phyloP scores from a whole-genome alignment of 2,113 vertebrate species.

The Pterophyllum scalare region DNA sequence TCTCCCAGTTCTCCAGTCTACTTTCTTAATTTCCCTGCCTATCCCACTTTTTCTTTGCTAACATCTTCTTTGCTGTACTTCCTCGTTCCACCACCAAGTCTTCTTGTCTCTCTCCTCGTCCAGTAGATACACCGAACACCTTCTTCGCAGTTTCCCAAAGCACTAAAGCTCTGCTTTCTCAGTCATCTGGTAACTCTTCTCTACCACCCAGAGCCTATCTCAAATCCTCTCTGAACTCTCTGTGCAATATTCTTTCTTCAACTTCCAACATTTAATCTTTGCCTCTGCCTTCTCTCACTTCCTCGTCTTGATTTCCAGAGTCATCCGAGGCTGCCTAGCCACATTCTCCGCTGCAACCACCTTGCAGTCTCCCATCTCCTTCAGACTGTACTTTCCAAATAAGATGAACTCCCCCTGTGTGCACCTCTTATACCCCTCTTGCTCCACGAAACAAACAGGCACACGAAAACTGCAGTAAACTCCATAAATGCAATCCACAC shows the following conservation, averaged over 20 bases:
- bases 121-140: neutral
- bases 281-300: neutral
- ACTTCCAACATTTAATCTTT: neutral
- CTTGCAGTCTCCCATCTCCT: neutral
- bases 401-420: neutral
- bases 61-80: neutral
- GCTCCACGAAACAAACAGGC: neutral
- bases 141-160: neutral
- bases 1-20: no score
- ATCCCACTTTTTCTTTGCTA: neutral
- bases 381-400: neutral
- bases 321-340: neutral
- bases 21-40: neutral
- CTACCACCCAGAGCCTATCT: accelerated
- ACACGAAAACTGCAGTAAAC: neutral
- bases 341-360: neutral
- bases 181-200: neutral
- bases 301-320: neutral
- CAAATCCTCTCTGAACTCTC: neutral
- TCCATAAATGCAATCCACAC: neutral
- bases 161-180: accelerated
- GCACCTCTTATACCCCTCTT: no score
- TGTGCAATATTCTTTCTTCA: neutral
- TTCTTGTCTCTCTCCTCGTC: neutral
- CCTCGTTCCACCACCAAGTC: accelerated